Conservation (phyloP, 2,888 invertebrate genomes). For the Timema cristinae region DNA sequence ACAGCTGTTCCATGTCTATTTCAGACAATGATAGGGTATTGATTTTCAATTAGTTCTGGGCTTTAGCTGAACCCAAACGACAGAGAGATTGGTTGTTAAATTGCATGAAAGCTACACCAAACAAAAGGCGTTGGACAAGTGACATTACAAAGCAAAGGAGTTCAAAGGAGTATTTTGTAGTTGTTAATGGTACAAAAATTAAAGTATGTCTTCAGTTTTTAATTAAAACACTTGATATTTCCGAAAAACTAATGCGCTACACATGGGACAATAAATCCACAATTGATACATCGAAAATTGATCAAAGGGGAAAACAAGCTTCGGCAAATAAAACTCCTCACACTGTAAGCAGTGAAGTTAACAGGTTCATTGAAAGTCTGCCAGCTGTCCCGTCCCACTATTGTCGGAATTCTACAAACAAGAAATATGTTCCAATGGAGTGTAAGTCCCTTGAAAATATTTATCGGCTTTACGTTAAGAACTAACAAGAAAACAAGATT, state of each 20-base stretch:
- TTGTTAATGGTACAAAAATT: background rate
- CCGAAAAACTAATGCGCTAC: constrained; percentile 6
- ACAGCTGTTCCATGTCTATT: background rate
- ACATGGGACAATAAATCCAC: constrained; percentile 1
- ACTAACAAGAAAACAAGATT: background rate
- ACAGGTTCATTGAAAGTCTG: background rate
- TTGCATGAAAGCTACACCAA: background rate
- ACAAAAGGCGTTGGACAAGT: constrained; percentile 7
- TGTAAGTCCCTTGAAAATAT: background rate
- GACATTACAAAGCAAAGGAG: constrained; percentile 6
- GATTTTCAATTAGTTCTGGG: background rate
- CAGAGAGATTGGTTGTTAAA: constrained; percentile 6
- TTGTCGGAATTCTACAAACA: background rate
- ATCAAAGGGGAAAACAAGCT: background rate
- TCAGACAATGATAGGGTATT: constrained; percentile 1
- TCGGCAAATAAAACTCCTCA: constrained; percentile 1
- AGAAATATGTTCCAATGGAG: background rate
- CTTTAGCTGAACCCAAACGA: background rate
- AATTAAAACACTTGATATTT: constrained; percentile 7
- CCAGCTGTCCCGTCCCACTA: background rate
- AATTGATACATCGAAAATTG: background rate
- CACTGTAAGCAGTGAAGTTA: constrained; percentile 1
- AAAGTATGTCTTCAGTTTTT: constrained; percentile 3
- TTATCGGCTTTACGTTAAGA: background rate
- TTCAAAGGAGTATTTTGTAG: background rate